Evolutionary conservation across 2,888 invertebrate species (phyloP).

Genomic region (Hirtodrosophila duncani): DNA sequence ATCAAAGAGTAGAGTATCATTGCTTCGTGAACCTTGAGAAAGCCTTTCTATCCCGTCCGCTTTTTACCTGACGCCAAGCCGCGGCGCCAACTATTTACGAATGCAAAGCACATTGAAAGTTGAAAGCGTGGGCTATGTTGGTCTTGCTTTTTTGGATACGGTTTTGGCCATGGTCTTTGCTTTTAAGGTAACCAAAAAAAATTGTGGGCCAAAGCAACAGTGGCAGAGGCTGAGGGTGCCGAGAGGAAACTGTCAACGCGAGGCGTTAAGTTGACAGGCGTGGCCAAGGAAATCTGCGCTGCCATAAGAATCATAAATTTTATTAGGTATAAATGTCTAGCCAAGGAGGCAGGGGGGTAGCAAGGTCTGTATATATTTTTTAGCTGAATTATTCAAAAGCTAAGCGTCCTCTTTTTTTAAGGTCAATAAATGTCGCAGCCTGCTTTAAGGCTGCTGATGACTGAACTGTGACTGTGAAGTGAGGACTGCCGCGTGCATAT

Average conservation of each 20-base stretch:
- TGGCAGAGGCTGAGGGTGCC: constrained; percentile 3
- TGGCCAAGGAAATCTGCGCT: constrained; percentile 51
- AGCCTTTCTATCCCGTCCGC: not conserved
- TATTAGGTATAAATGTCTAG: constrained; percentile 50
- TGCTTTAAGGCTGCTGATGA: constrained; percentile 20
- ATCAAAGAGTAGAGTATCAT: too few relatives aligned
- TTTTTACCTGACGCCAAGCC: constrained; percentile 29
- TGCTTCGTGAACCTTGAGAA: too few relatives aligned
- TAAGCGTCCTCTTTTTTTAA: constrained; percentile 30
- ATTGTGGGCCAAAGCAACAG: constrained; percentile 7
- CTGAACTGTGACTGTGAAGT: not conserved
- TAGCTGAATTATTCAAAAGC: constrained; percentile 52
- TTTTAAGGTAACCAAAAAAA: constrained; percentile 43
- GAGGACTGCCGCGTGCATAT: constrained; percentile 38
- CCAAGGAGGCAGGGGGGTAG: too few relatives aligned
- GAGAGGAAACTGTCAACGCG: constrained; percentile 46
- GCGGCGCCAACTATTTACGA: constrained; percentile 65
- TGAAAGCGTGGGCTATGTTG: constrained; percentile 52
- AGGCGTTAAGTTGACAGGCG: constrained; percentile 57
- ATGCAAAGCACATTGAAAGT: constrained; percentile 73
- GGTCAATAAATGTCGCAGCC: constrained; percentile 37
- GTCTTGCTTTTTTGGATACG: constrained; percentile 20
- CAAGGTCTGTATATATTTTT: constrained; percentile 14
- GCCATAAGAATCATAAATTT: constrained; percentile 65
- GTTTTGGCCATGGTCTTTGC: constrained; percentile 51